Base-by-base conservation (phyloP, 2,797 vertebrate species). In the Silurus aristotelis region DNA sequence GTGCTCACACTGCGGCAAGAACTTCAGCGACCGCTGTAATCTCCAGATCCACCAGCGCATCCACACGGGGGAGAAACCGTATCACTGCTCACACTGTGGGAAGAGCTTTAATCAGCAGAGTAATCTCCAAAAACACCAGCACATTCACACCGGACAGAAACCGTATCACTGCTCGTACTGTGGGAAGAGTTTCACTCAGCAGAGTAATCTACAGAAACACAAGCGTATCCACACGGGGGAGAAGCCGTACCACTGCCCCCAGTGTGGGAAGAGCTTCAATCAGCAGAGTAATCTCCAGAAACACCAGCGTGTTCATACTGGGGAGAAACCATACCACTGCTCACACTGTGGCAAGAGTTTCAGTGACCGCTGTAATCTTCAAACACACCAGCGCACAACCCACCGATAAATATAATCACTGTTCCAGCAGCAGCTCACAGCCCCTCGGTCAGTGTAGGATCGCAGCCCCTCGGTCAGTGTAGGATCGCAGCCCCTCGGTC, bases 41-140 rank as follows among this genome's bases (percentile, higher is more conserved):
- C 73, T 76, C 55, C 73, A 76, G 31, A 76, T 58, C 19, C 73
- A 76, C 55, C 73, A 76, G 25, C 73, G 73, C 14, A 76, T 79
- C 43, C 76, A 79, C 76, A 60, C 76, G 1, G 56, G 55, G 12
- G 76, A 79, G 27, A 63, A 79, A 63, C 76, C 73, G 6, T 76
- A 76, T 58, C 73, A 76, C 73, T 76, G 73, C 73, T 10, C 13
- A 6, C 73, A 76, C 0, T 76, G 73, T 5, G 73, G 73, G 7
- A 76, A 76, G 52, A 79, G 76, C 43, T 79, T 79, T 7, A 63
- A 60, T 63, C 31, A 79, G 19, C 56, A 79, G 58, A 79, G 56
- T 15, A 63, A 79, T 46, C 76, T 79, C 27, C 56, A 79, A n/a
- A 48, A 61, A 15, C 76, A 79, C 20, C 27, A 61, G 58, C 76